Evolutionary conservation across 2,888 invertebrate genomes (phyloP).

Genomic region (Agrochola macilenta): DNA sequence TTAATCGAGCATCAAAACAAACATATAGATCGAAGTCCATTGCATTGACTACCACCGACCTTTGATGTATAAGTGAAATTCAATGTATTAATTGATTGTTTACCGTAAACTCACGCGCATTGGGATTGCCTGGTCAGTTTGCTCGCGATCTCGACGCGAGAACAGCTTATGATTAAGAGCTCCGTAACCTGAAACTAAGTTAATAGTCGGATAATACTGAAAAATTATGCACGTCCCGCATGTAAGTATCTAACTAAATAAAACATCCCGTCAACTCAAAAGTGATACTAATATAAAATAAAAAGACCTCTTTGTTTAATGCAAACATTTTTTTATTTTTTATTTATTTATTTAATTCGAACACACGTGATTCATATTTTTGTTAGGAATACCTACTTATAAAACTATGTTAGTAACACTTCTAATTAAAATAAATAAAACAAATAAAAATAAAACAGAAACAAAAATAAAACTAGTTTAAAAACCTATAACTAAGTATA

Average conservation of each 20-base stretch:
- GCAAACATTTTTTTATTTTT: neutral
- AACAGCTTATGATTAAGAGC: constrained; percentile 5
- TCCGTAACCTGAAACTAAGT: neutral
- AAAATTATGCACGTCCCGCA: constrained; percentile 37
- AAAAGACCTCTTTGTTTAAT: neutral
- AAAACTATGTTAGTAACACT: no score
- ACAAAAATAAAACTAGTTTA: no score
- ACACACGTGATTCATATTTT: no score
- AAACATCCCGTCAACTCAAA: neutral
- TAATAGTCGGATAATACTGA: neutral
- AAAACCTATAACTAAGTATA: no score
- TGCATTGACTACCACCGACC: constrained; percentile 24
- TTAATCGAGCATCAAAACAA: constrained; percentile 46
- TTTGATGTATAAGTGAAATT: constrained; percentile 53
- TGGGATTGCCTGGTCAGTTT: constrained; percentile 21
- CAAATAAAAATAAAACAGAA: no score
- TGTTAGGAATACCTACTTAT: no score
- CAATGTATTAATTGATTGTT: constrained; percentile 25
- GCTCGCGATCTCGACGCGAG: constrained; percentile 9
- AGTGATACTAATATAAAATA: neutral
- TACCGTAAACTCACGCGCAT: constrained; percentile 23
- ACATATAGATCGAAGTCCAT: constrained; percentile 47
- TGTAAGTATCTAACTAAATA: constrained; percentile 33
- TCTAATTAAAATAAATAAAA: no score
- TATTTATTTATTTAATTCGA: no score